Conservation (phyloP, 2,113 vertebrate species). For the Pluvialis apricaria region DNA sequence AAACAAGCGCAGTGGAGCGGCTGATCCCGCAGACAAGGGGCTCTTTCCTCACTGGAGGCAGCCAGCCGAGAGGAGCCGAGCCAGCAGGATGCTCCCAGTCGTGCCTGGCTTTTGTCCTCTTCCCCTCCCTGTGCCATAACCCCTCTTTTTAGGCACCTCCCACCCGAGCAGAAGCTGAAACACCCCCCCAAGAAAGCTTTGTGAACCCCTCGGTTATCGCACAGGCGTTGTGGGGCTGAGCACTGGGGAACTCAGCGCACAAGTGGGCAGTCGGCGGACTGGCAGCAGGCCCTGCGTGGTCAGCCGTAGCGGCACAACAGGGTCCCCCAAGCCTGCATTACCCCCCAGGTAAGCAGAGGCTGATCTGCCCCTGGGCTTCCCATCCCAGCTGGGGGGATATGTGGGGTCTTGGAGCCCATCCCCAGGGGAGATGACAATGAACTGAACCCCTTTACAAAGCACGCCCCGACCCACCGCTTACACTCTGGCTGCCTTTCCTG, state of each 20-base stretch:
- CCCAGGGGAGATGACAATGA: not conserved
- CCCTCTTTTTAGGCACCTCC: not conserved
- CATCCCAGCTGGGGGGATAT: accelerated
- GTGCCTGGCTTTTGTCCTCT: not conserved
- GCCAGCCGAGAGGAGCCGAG: not conserved
- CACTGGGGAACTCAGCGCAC: not conserved
- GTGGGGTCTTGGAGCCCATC: not conserved
- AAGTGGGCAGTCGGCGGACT: not conserved
- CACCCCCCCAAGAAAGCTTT: not conserved
- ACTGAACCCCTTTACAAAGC: accelerated
- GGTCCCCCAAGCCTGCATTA: too few species aligned
- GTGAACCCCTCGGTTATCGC: not conserved
- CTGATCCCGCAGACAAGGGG: not conserved
- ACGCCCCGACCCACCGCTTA: accelerated
- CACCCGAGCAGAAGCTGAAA: accelerated
- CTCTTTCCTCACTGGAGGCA: not conserved
- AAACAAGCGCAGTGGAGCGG: not conserved
- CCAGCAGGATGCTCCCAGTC: not conserved
- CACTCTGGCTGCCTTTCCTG: not conserved
- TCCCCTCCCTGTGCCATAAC: not conserved
- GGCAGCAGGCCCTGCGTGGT: not conserved
- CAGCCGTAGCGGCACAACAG: accelerated
- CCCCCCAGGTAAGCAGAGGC: not conserved
- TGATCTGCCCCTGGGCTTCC: not conserved
- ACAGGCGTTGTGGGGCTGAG: not conserved